A percentile compares a stretch with the other conserved stretches of the same genome.
phyloP scores from a whole-genome alignment of 2,113 vertebrate species.

The Xenopus borealis region DNA sequence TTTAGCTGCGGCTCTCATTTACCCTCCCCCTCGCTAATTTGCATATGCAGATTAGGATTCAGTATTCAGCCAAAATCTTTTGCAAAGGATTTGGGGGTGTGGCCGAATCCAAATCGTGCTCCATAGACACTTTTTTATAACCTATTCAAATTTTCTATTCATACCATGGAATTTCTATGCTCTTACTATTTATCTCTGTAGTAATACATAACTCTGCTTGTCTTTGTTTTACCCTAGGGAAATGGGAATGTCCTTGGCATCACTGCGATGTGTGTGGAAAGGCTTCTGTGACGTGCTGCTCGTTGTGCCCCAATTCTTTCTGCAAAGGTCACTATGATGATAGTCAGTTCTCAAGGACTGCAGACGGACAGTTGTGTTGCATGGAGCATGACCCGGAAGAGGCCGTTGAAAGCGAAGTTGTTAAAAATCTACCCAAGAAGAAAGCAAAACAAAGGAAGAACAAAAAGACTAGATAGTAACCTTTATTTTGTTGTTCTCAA shows the following conservation, averaged over 20 bases:
- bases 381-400: slow-evolving; percentile 82
- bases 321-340: slow-evolving; percentile 90
- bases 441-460: slow-evolving; percentile 53
- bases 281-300: slow-evolving; percentile 85
- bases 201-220: too few relatives aligned
- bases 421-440: slow-evolving; percentile 55
- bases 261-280: slow-evolving; percentile 97
- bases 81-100: too few relatives aligned
- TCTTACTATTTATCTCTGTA: too few relatives aligned
- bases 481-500: slow-evolving; percentile 51
- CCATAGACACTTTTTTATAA: too few relatives aligned
- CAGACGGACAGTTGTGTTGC: slow-evolving; percentile 79
- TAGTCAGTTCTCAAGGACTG: slow-evolving; percentile 64
- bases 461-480: slow-evolving; percentile 60
- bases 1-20: too few relatives aligned
- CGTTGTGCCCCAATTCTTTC: slow-evolving; percentile 95
- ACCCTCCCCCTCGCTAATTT: too few relatives aligned
- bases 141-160: too few relatives aligned
- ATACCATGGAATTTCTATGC: too few relatives aligned
- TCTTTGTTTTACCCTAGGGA: slow-evolving; percentile 67
- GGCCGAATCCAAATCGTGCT: too few relatives aligned
- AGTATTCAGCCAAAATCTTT: too few relatives aligned
- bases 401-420: slow-evolving; percentile 49
- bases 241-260: slow-evolving; percentile 98
- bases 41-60: too few relatives aligned